Evolutionary conservation across 2,797 vertebrate genomes (phyloP).

Genomic region (Tachyglossus aculeatus): DNA sequence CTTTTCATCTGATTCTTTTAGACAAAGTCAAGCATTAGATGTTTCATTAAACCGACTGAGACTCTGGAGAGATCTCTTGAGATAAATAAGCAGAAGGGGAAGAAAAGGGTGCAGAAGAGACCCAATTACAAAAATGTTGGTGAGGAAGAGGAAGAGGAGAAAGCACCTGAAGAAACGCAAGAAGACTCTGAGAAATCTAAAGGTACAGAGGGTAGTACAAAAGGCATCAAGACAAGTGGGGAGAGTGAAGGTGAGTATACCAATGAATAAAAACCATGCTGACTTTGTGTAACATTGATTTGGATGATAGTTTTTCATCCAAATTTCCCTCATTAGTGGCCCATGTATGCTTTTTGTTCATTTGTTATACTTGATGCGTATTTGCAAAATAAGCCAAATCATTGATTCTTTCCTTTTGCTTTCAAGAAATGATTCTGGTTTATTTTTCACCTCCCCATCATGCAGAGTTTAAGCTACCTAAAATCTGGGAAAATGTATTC

Average conservation of each 20-base stretch:
- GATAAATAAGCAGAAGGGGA: slow-evolving; percentile 91
- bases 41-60: slow-evolving; percentile 93
- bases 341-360: neutral
- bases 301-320: neutral
- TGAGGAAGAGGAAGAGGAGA: slow-evolving; percentile 92
- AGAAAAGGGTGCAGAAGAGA: slow-evolving; percentile 89
- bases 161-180: slow-evolving; percentile 75
- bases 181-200: slow-evolving; percentile 88
- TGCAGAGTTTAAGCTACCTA: neutral
- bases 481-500: neutral
- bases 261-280: neutral
- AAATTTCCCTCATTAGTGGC: neutral
- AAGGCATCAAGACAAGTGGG: slow-evolving; percentile 88
- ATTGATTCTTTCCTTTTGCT: neutral
- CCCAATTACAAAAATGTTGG: slow-evolving; percentile 99
- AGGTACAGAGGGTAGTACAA: slow-evolving; percentile 89
- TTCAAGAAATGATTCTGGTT: neutral
- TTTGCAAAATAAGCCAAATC: neutral
- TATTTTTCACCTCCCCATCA: neutral
- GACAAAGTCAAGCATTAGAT: slow-evolving; percentile 83
- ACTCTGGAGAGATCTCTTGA: slow-evolving; percentile 94
- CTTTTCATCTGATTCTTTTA: slow-evolving; percentile 54
- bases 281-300: neutral
- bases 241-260: slow-evolving; percentile 93
- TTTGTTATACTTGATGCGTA: neutral